Conservation (phyloP, 1,140 invertebrate genomes). For the Drosophila novamexicana region DNA sequence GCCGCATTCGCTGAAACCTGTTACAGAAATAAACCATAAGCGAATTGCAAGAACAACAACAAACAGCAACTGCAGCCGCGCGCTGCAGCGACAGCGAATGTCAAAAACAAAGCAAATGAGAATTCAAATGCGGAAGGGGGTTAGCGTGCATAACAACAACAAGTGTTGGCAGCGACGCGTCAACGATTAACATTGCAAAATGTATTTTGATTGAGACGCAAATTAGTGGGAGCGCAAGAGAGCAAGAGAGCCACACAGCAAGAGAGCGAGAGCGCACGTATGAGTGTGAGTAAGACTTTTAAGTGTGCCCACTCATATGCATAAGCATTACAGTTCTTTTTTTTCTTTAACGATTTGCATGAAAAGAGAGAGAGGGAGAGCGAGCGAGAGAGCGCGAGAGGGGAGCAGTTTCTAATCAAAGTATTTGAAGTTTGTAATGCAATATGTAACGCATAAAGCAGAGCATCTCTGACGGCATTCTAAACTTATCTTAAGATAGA, state of each 20-base stretch:
- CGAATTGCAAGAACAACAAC: slow-evolving; percentile 36
- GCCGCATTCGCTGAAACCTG: slow-evolving; percentile 48
- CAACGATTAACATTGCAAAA: slow-evolving; percentile 35
- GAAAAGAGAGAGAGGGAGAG: neutral
- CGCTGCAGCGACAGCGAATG: slow-evolving; percentile 22
- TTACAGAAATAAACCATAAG: slow-evolving; percentile 66
- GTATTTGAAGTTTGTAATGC: neutral
- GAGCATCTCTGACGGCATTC: neutral
- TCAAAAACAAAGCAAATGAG: slow-evolving; percentile 39
- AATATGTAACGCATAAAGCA: neutral
- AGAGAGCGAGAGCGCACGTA: neutral
- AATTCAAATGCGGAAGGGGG: slow-evolving; percentile 56
- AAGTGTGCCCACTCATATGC: neutral
- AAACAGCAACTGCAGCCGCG: slow-evolving; percentile 11
- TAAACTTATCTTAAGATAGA: neutral
- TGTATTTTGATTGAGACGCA: neutral
- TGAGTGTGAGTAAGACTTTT: neutral
- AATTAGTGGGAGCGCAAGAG: slow-evolving; percentile 5
- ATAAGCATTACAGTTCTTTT: neutral
- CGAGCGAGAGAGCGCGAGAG: no score
- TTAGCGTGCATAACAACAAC: slow-evolving; percentile 33
- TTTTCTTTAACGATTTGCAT: neutral
- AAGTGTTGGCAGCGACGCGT: slow-evolving; percentile 45
- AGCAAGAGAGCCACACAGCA: slow-evolving; percentile 1
- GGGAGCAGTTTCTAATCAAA: neutral